phyloP scores from a whole-genome alignment of 2,888 invertebrate species.

The Tenodera sinensis region DNA sequence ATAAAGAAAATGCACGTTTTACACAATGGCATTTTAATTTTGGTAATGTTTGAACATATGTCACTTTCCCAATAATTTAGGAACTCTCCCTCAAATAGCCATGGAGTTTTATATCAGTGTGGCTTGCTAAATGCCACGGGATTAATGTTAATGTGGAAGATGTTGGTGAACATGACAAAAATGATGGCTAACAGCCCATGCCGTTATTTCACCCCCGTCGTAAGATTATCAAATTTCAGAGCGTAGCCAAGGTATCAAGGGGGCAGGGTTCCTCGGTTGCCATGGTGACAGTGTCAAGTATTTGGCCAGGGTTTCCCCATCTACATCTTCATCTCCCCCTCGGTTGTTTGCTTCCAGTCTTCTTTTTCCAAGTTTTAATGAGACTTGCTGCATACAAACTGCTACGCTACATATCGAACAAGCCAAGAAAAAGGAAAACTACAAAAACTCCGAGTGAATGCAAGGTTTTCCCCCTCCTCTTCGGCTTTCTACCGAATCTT shows the following conservation, averaged over 20 bases:
- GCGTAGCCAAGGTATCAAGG: background rate
- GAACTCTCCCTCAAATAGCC: too few species aligned
- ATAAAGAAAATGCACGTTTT: too few species aligned
- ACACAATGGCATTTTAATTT: too few species aligned
- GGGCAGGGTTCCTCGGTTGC: background rate
- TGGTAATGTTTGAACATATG: too few species aligned
- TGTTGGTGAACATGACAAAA: background rate
- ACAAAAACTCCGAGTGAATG: background rate
- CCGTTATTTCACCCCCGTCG: background rate
- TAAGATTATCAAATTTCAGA: background rate
- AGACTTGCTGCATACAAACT: background rate
- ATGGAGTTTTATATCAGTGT: too few species aligned
- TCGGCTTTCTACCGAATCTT: background rate
- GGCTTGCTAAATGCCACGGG: too few species aligned
- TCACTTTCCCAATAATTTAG: too few species aligned
- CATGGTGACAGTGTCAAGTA: background rate
- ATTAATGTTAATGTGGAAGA: background rate
- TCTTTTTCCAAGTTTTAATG: conserved; percentile 13
- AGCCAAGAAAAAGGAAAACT: background rate
- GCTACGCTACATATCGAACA: background rate
- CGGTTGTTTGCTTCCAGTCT: background rate
- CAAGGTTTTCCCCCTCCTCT: background rate
- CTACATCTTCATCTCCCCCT: background rate
- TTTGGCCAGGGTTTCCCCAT: background rate
- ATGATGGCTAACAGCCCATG: background rate